phyloP scores from a whole-genome alignment of 1,140 invertebrate species.

The Littorina saxatilis region DNA sequence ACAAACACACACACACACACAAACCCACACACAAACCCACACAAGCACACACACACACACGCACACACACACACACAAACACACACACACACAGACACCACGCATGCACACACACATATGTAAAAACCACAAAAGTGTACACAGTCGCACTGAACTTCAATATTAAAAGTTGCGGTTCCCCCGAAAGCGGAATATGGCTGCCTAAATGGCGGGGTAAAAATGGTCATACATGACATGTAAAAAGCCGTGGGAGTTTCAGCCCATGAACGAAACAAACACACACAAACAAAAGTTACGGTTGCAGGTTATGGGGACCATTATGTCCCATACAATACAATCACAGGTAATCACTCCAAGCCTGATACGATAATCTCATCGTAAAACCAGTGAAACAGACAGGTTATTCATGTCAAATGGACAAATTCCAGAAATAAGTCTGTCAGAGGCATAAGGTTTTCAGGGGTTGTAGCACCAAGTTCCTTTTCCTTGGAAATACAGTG shows the following conservation, averaged over 20 bases:
- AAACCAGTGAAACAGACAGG: too few species aligned
- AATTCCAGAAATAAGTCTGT: too few species aligned
- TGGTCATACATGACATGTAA: too few species aligned
- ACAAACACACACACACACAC: not conserved
- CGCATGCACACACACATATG: not conserved
- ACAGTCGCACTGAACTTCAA: not conserved
- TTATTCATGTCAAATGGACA: too few species aligned
- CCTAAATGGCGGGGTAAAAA: too few species aligned
- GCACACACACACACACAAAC: constrained; percentile 8
- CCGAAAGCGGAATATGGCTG: too few species aligned
- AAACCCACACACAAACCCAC: constrained; percentile 12
- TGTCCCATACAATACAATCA: not conserved
- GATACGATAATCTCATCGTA: too few species aligned
- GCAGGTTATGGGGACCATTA: not conserved
- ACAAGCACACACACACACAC: constrained; percentile 25
- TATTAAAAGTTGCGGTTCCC: not conserved
- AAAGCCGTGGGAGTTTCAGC: too few species aligned
- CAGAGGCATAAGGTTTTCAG: too few species aligned
- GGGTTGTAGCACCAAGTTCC: too few species aligned
- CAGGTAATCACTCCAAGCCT: too few species aligned
- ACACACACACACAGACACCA: not conserved
- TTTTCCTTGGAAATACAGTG: too few species aligned
- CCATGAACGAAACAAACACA: not conserved
- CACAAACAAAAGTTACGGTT: not conserved
- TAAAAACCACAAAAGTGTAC: not conserved